Percentiles rank a stretch among this genome's conserved stretches.
phyloP scores from a whole-genome alignment of 2,888 invertebrate genomes.

The Eulithis prunata region DNA sequence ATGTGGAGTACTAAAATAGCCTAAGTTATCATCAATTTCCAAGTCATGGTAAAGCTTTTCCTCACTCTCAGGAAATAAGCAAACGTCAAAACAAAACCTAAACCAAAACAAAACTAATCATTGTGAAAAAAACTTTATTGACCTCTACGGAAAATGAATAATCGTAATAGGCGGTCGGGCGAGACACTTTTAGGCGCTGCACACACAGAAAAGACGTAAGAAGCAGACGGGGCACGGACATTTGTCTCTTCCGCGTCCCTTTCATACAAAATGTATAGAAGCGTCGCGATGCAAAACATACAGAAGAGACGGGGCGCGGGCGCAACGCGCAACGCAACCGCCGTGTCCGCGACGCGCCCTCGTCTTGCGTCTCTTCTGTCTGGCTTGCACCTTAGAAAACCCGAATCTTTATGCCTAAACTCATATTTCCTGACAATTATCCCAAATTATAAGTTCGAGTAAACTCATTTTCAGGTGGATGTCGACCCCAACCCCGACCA shows the following conservation, averaged over 20 bases:
- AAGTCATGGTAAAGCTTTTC: not conserved
- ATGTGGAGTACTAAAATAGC: no score
- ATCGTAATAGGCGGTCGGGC: slow-evolving; percentile 23
- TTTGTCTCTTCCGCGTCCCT: no score
- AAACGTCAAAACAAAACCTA: slow-evolving; percentile 19
- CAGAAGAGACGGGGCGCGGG: no score
- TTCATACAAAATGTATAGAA: no score
- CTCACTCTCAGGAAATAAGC: not conserved
- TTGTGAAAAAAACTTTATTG: slow-evolving; percentile 30
- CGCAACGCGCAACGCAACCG: no score
- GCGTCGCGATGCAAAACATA: no score
- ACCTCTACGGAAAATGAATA: slow-evolving; percentile 36
- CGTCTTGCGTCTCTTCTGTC: no score
- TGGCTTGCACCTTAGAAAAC: slow-evolving; percentile 47
- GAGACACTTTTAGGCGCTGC: no score
- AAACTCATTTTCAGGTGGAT: slow-evolving; percentile 61
- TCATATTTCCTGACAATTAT: slow-evolving; percentile 59
- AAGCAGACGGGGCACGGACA: no score
- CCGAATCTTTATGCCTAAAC: slow-evolving; percentile 45
- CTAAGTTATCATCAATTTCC: no score
- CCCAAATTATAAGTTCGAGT: slow-evolving; percentile 56
- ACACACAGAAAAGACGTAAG: no score
- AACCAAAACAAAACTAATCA: slow-evolving; percentile 35
- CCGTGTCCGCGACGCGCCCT: no score
- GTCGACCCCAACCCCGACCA: slow-evolving; percentile 48